Conservation (phyloP, 2,113 vertebrate species). For the Maccullochella peelii region DNA sequence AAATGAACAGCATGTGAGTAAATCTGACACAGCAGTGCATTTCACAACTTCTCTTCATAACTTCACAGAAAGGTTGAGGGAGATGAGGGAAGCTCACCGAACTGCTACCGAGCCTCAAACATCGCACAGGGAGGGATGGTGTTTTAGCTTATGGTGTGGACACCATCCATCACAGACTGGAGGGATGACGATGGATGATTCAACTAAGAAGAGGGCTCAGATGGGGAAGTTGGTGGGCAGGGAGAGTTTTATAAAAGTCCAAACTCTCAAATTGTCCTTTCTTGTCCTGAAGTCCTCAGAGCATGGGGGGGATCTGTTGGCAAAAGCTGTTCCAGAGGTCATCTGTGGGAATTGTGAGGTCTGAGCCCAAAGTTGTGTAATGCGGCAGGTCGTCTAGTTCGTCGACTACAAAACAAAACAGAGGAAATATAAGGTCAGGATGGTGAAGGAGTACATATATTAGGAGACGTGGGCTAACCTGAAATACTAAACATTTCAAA, state of each 20-base stretch:
- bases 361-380: constrained; percentile 62
- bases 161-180: background rate
- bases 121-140: background rate
- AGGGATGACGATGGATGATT: background rate
- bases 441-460: background rate
- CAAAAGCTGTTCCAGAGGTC: constrained; percentile 10
- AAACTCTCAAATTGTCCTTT: constrained; percentile 36
- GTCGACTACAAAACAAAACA: constrained; percentile 44
- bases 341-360: background rate
- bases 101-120: constrained; percentile 1
- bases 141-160: constrained; percentile 32
- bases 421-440: constrained; percentile 22
- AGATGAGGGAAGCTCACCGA: background rate
- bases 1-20: background rate
- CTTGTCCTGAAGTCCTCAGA: background rate
- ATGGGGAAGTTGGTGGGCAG: background rate
- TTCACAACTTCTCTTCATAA: constrained; percentile 20
- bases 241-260: constrained; percentile 44
- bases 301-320: fast-evolving
- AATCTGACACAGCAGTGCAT: background rate
- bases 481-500: background rate
- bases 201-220: background rate
- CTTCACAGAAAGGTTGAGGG: constrained; percentile 31
- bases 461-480: background rate
- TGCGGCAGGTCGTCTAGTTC: constrained; percentile 50